Conservation (phyloP, 1,140 invertebrate genomes). For the Babylonia areolata region DNA sequence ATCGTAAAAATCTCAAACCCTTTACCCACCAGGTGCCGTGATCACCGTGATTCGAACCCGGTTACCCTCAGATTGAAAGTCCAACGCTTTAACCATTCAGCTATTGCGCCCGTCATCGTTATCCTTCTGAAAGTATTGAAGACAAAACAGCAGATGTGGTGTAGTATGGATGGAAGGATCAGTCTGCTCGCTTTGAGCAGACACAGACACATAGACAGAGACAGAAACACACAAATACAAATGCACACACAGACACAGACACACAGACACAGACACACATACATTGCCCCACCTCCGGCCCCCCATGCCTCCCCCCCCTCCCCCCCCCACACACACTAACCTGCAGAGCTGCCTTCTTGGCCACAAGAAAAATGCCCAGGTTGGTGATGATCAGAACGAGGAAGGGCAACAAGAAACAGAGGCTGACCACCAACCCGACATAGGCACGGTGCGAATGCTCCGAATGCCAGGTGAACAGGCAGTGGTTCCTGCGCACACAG, state of each 20-base stretch:
- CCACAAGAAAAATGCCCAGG: slow-evolving; percentile 44
- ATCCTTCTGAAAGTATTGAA: too few relatives aligned
- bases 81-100: too few relatives aligned
- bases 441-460: background rate
- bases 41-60: too few relatives aligned
- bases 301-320: too few relatives aligned
- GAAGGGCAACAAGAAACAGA: slow-evolving; percentile 42
- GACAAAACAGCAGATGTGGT: too few relatives aligned
- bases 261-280: background rate
- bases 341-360: slow-evolving; percentile 32
- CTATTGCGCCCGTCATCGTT: too few relatives aligned
- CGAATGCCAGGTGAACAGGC: slow-evolving; percentile 31
- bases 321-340: background rate
- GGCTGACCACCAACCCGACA: slow-evolving; percentile 23
- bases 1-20: too few relatives aligned
- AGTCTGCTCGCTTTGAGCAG: too few relatives aligned
- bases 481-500: slow-evolving; percentile 36
- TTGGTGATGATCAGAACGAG: slow-evolving; percentile 42
- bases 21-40: too few relatives aligned
- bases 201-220: too few relatives aligned
- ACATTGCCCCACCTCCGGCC: background rate
- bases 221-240: background rate
- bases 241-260: background rate
- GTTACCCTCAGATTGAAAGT: too few relatives aligned
- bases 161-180: too few relatives aligned